Evolutionary conservation across 2,888 invertebrate species (phyloP), one percentile per base, ranked within the genome.

Genomic region (Alloscopus bannaensis): DNA sequence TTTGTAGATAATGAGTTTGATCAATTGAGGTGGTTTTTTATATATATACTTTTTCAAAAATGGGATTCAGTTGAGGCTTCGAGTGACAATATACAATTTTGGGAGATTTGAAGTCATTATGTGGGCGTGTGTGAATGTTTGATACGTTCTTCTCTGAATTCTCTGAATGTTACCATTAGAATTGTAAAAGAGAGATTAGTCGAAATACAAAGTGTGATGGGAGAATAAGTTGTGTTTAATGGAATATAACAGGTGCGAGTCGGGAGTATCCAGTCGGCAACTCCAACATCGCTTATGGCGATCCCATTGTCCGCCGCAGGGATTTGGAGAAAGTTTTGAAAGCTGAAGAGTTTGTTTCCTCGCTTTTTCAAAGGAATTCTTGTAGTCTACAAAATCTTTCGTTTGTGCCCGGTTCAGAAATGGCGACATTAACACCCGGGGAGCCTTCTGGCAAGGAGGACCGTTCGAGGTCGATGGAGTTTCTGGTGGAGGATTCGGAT

Each of bases 401-500:
- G n/a, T 45, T 26, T 59, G 59, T 59, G 47, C 59, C 60, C 28
- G 45, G 45, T 3, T 28, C 52, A 13, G 45, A 68, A 47, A 77
- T 80, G 72, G 66, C 73, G n/a, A 78, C 80, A 22, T 42, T 80
- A 55, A 62, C 72, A 42, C 80, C 80, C 16, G 65, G 68, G 6
- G 79, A 75, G 40, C 64, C 76, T 8, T 64, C 50, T 28, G 57
- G 40, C n/a, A 75, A 69, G 24, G 75, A 78, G 57, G 86, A 88
- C 87, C 86, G 90, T 87, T 87, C 90, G 91, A 95, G 95, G 90
- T 95, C 95, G 90, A 96, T 96, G 96, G 96, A 96, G 92, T 96
- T 96, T 91, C 92, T 96, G 88, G 92, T 96, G 89, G 96, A 96
- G 90, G 96, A 95, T 90, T 94, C 95, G 89, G 68, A 81, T 3